Evolutionary conservation across 1,140 invertebrate genomes (phyloP).

Genomic region (Elysia chlorotica): DNA sequence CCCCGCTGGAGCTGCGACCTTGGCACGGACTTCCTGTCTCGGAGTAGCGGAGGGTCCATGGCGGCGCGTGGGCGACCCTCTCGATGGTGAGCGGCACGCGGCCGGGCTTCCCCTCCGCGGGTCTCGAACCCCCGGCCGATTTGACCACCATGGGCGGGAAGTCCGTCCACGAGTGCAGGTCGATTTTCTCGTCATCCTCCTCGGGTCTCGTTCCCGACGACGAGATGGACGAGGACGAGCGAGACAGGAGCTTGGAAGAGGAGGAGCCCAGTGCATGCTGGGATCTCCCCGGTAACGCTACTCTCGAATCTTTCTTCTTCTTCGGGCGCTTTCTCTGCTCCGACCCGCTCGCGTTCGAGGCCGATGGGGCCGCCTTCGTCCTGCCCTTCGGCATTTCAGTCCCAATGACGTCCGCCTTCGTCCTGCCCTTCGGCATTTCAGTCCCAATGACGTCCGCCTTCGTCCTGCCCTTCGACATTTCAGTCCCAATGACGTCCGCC

Average conservation of each 20-base stretch:
- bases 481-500: too few species aligned
- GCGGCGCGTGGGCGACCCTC: slow-evolving; percentile 14
- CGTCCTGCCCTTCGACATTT: background rate
- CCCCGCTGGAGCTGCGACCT: slow-evolving; percentile 11
- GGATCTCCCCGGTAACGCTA: background rate
- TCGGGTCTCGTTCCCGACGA: background rate
- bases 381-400: background rate
- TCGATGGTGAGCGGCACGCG: slow-evolving; percentile 5
- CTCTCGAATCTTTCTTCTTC: slow-evolving; percentile 4
- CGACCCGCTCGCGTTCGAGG: background rate
- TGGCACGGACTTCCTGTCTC: background rate
- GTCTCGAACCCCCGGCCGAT: too few species aligned
- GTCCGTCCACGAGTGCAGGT: slow-evolving; percentile 22
- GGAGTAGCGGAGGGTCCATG: slow-evolving; percentile 15
- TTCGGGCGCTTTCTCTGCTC: background rate
- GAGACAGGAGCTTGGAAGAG: background rate
- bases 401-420: background rate
- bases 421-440: background rate
- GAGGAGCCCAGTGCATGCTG: background rate
- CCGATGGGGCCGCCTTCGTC: too few species aligned
- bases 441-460: background rate
- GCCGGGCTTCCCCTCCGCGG: too few species aligned
- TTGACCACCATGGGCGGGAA: slow-evolving; percentile 19
- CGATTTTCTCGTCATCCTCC: slow-evolving; percentile 22
- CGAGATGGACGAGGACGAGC: slow-evolving; percentile 7